Conservation (phyloP, 2,888 invertebrate species). For the Isoperla grammatica region DNA sequence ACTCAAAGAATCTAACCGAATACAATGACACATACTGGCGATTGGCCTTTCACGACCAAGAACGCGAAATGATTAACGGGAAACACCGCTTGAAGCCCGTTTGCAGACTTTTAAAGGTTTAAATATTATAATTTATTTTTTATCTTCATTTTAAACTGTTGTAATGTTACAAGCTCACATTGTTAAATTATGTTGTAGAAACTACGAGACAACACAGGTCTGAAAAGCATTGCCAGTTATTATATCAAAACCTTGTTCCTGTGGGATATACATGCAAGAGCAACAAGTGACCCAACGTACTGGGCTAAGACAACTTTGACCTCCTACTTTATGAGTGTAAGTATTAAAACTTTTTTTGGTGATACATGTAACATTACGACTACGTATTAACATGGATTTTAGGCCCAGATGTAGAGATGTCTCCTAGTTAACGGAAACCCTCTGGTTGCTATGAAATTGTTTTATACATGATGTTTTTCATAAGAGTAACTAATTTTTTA, state of each 20-base stretch:
- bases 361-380: no score
- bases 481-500: no score
- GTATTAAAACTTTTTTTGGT: no score
- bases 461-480: no score
- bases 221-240: constrained; percentile 51
- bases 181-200: constrained; percentile 41
- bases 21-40: constrained; percentile 43
- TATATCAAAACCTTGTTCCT: constrained; percentile 52
- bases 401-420: no score
- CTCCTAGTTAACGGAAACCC: no score
- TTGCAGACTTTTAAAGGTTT: constrained; percentile 21
- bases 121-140: background rate
- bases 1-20: background rate
- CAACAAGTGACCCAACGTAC: no score
- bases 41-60: constrained; percentile 53
- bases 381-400: no score
- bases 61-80: constrained; percentile 47
- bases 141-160: background rate
- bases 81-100: constrained; percentile 44
- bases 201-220: constrained; percentile 46
- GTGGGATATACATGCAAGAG: constrained; percentile 38
- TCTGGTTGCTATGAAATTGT: no score
- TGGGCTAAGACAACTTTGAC: no score
- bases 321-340: no score
- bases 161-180: background rate